Base-by-base conservation (phyloP, 2,113 vertebrate genomes). In the Cercocebus atys region DNA sequence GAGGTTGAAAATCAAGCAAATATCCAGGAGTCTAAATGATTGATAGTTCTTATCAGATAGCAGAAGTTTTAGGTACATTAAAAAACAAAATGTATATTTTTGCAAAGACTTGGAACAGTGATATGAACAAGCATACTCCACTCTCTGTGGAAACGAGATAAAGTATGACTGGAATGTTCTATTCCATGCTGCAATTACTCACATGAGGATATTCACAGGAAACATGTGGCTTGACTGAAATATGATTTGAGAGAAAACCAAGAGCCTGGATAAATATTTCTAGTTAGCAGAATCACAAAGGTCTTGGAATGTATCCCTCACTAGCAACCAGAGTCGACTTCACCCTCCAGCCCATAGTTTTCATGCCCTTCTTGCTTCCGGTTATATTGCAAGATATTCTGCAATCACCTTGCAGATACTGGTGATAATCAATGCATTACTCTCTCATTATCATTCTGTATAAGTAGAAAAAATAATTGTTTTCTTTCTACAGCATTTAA, bases 231-330 rank as follows among this genome's bases (percentile, higher is more conserved):
- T 93, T 89, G 73, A 83, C 52, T 75, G 12, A 92, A 93, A 90
- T 75, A 75, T 59, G 73, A 94, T 70, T 88, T 75, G 87, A 89
- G 43, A 92, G 83, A 92, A 92, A 90, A 94, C 18, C n/a, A 92
- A 92, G 72, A 95, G 52, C 16, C 43, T 82, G 40, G 25, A 32
- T 47, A 78, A 88, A 50, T 66, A 91, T 86, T 81, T 80, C 47
- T 66, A 84, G 27, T 85, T 78, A 84, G 90, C 17, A 70, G 79
- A 72, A 61, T 95, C 79, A 92, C 47, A 64, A 43, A 94, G 22
- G 10, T 86, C 66, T 93, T 86, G 55, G 73, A 72, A 70, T 92
- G 14, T 14, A 35, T 80, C 72, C 64, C 23, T 90, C 30, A 75
- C 52, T 43, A 80, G 38, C 20, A 27, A 35, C 0, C 52, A 68